phyloP scores from a whole-genome alignment of 2,113 vertebrate species.

The Pterocles gutturalis region DNA sequence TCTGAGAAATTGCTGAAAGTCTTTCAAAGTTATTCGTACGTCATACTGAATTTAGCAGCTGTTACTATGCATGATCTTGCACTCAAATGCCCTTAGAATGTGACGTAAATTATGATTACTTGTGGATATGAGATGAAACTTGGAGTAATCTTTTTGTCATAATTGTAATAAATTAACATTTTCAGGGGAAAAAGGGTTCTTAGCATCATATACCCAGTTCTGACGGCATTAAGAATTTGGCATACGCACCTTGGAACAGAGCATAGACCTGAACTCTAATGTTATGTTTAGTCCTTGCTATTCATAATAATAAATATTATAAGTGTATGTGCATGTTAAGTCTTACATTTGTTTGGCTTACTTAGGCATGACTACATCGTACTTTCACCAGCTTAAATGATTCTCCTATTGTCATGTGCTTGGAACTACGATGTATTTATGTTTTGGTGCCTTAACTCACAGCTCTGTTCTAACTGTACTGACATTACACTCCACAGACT shows the following conservation, averaged over 20 bases:
- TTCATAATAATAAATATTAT: not conserved
- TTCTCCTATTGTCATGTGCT: not conserved
- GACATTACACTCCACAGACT: not conserved
- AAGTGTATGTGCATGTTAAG: not conserved
- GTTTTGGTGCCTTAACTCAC: not conserved
- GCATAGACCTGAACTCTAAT: not conserved
- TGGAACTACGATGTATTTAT: not conserved
- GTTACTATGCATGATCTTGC: not conserved
- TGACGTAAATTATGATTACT: not conserved
- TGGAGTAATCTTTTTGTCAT: not conserved
- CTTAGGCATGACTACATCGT: not conserved
- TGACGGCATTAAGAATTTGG: not conserved
- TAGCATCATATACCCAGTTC: not conserved
- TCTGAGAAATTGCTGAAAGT: not conserved
- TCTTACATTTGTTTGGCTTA: not conserved
- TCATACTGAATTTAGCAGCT: not conserved
- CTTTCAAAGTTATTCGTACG: not conserved
- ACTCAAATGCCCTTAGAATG: not conserved
- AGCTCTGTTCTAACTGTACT: not conserved
- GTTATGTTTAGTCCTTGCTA: not conserved
- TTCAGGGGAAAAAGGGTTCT: not conserved
- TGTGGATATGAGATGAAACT: not conserved
- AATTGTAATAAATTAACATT: not conserved
- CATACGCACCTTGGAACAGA: not conserved
- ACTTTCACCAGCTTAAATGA: not conserved